Conservation (phyloP, 2,888 invertebrate species). For the Ophion slaviceki region DNA sequence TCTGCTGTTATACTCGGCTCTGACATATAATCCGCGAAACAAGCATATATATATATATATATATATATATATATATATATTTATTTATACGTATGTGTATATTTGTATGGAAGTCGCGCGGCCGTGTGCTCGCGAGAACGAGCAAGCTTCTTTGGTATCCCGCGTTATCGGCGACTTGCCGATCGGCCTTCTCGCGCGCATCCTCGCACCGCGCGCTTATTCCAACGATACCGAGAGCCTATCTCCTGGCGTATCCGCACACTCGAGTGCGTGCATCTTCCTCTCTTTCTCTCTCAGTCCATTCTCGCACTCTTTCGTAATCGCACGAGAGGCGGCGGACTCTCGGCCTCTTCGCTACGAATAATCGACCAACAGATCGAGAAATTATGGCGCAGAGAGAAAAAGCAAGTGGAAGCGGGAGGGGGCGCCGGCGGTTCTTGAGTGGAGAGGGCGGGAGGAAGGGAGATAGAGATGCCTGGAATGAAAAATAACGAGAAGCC, state of each 20-base stretch:
- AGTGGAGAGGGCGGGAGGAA: neutral
- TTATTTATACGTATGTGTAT: neutral
- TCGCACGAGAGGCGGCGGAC: conserved; percentile 51
- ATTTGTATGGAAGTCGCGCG: conserved; percentile 21
- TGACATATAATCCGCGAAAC: conserved; percentile 52
- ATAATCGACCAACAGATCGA: conserved; percentile 21
- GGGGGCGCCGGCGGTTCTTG: neutral
- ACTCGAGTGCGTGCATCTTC: conserved; percentile 30
- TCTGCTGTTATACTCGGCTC: conserved; percentile 39
- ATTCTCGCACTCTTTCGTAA: conserved; percentile 44
- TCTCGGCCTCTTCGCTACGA: neutral
- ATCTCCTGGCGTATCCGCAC: conserved; percentile 54
- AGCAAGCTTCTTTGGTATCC: conserved; percentile 71
- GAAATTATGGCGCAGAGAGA: conserved; percentile 40
- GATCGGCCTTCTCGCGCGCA: conserved; percentile 67
- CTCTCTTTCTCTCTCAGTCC: conserved; percentile 29
- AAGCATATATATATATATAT: conserved; percentile 10
- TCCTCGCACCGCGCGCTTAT: conserved; percentile 57
- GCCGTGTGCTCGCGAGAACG: conserved; percentile 41
- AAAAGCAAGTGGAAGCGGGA: neutral
- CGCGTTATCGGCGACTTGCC: conserved; percentile 76
- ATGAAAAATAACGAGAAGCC: conserved; percentile 62
- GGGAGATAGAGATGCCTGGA: conserved; percentile 31
- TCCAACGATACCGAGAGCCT: conserved; percentile 66
- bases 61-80: neutral